These are phyloP conservation scores for Aphaenogaster floridana DNA, from an alignment of 1,140 invertebrate genomes.

Conservation along the genomic window DNA sequence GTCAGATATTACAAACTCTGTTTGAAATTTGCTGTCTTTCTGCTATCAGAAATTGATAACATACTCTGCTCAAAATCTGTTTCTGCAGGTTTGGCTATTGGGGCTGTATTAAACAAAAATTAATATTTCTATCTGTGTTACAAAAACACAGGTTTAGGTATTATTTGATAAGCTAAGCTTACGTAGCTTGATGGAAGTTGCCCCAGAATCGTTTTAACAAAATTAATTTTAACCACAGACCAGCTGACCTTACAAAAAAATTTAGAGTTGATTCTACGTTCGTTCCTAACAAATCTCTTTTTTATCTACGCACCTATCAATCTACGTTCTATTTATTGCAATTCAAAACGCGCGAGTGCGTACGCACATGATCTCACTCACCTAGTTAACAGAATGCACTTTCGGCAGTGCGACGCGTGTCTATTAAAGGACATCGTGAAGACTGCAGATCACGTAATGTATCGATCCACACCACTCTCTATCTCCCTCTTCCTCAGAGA, in stretches of 20 bases:
- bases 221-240: neutral
- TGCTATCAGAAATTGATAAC: no score
- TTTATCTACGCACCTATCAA: neutral
- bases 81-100: no score
- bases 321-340: neutral
- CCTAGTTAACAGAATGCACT: slow-evolving; percentile 74
- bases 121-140: neutral
- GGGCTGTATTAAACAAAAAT: neutral
- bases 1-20: no score
- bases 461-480: neutral
- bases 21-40: no score
- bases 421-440: slow-evolving; percentile 77
- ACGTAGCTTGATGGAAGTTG: neutral
- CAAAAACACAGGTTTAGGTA: no score
- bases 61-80: no score
- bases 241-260: neutral
- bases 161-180: neutral
- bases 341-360: neutral
- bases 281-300: neutral
- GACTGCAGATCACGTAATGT: neutral
- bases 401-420: slow-evolving; percentile 73
- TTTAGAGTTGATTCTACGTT: neutral
- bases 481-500: neutral
- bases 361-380: slow-evolving; percentile 44
- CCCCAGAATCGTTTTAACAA: neutral